A percentile compares a stretch with the other conserved stretches of the same genome.
phyloP scores from a whole-genome alignment of 2,797 vertebrate genomes.

The Galagoides demidoff region DNA sequence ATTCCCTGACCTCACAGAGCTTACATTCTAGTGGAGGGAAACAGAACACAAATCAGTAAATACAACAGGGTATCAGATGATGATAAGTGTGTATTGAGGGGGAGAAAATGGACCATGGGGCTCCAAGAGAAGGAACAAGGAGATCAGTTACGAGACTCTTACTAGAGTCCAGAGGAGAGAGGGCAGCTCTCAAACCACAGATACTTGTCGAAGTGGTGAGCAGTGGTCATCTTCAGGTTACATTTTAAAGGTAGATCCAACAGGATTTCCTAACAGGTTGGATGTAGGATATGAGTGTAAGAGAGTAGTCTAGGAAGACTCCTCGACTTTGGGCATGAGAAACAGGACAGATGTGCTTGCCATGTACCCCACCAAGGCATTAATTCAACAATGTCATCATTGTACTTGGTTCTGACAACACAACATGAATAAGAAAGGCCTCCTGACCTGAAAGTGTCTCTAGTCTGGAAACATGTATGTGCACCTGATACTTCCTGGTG shows the following conservation, averaged over 20 bases:
- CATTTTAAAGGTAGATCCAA: background rate
- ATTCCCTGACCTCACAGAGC: background rate
- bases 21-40: background rate
- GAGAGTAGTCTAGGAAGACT: background rate
- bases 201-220: background rate
- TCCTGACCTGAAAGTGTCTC: background rate
- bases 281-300: background rate
- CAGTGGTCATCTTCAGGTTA: background rate
- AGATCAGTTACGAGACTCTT: background rate
- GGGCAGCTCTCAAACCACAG: background rate
- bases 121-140: background rate
- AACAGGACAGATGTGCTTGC: background rate
- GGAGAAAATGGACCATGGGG: background rate
- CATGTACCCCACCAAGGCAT: background rate
- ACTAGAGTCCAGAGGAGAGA: background rate
- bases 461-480: background rate
- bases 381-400: background rate
- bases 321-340: background rate
- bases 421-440: background rate
- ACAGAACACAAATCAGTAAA: background rate
- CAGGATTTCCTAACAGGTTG: background rate
- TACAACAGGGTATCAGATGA: background rate
- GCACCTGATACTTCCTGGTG: background rate
- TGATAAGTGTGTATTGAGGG: background rate
- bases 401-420: background rate